Evolutionary conservation across 2,888 invertebrate species (phyloP).

Genomic region (Lasiommata megera): DNA sequence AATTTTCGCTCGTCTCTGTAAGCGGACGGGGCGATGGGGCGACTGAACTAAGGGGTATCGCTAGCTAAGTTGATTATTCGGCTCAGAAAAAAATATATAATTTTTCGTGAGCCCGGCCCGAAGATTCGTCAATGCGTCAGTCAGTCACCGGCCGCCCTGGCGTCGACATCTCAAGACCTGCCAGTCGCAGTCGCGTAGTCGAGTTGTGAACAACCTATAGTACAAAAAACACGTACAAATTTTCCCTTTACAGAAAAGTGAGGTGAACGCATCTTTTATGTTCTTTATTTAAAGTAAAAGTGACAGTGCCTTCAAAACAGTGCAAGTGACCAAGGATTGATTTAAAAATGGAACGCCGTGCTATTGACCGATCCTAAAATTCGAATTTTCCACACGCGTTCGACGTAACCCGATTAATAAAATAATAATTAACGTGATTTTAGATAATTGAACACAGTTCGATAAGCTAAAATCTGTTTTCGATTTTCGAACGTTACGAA

Average conservation of each 20-base stretch:
- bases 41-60: constrained; percentile 66
- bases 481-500: constrained; percentile 20
- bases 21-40: constrained; percentile 46
- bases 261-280: constrained; percentile 60
- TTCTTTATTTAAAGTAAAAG: constrained; percentile 38
- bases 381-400: constrained; percentile 35
- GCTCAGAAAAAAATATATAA: constrained; percentile 71
- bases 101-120: constrained; percentile 73
- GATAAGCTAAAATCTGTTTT: constrained; percentile 59
- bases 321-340: constrained; percentile 47
- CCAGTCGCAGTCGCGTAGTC: constrained; percentile 59
- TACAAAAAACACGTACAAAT: constrained; percentile 77
- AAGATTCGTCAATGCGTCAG: constrained; percentile 79
- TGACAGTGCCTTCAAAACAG: constrained; percentile 66
- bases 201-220: constrained; percentile 75
- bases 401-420: constrained; percentile 49
- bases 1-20: constrained; percentile 40
- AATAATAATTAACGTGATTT: constrained; percentile 46
- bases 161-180: constrained; percentile 63
- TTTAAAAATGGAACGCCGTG: constrained; percentile 50
- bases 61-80: constrained; percentile 78
- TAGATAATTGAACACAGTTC: constrained; percentile 63
- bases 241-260: constrained; percentile 59
- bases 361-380: constrained; percentile 41
- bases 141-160: constrained; percentile 66